Base-by-base conservation (phyloP, 2,113 vertebrate species). In the Rhabdomys dilectus region DNA sequence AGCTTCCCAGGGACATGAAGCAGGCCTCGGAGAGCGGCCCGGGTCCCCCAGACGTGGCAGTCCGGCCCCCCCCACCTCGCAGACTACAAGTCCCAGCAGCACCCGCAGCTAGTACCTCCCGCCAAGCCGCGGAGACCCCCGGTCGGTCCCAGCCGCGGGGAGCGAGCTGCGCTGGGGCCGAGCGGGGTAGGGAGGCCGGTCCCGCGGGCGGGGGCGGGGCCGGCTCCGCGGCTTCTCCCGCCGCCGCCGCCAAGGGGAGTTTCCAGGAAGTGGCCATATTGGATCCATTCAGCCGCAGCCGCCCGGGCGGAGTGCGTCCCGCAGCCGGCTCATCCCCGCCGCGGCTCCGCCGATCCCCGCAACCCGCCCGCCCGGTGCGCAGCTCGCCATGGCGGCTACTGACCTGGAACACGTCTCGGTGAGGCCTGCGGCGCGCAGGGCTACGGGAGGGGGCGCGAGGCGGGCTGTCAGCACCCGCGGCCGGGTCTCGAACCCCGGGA, bases 341-440 rank as follows among this genome's bases (percentile, higher is more conserved):
- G 86, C 97, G 91, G 96, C 95, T 86, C 93, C 93, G 87, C 88
- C 66, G 94, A 88, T 92, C 56, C 78, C 39, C 87, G 58, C 89
- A 60, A 85, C 89, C 92, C 87, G 92, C 93, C 93, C 51, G 95
- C 94, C 84, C 87, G 89, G 88, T 13, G 91, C 94, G 82, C 75
- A 96, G 78, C 93, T 93, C 98, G 98, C 98, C 97, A 99, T 99
- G 99, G 99, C 99, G 96, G 99, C 99, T 96, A 99, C 99, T 82
- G 99, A 99, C 94, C 98, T 99, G 95, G 99, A 99, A 96, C 99
- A 99, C 88, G 99, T 99, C 98, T 99, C 99, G 97, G 99, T 99
- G 97, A 97, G 97, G 91, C 62, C 81, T 16, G 48, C 13, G 76
- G 72, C 53, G 56, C 88, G 16, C 24, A 16, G 58, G 81, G 24